Conservation (phyloP, 2,113 vertebrate genomes). For the Mesembrinibis cayennensis region DNA sequence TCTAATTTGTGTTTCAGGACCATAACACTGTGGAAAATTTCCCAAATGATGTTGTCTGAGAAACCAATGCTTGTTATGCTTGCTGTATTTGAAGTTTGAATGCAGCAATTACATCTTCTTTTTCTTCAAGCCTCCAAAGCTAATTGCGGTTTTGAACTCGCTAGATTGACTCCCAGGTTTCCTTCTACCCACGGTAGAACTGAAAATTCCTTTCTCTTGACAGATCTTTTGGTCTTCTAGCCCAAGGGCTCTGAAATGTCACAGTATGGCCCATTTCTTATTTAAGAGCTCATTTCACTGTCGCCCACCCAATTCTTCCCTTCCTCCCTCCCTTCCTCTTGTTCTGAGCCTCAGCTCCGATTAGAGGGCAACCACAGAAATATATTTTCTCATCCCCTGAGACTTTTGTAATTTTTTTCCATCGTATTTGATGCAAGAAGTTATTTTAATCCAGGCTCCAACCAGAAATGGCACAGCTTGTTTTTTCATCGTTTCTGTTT, state of each 20-base stretch:
- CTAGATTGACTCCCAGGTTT: neutral
- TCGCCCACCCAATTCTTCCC: neutral
- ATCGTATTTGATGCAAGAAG: neutral
- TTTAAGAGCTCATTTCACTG: slow-evolving; percentile 12
- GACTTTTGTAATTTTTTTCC: neutral
- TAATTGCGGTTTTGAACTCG: neutral
- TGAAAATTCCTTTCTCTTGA: slow-evolving; percentile 49
- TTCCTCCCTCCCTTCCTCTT: neutral
- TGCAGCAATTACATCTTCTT: slow-evolving; percentile 5
- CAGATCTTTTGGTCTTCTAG: slow-evolving; percentile 45
- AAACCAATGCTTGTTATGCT: neutral
- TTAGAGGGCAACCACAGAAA: neutral
- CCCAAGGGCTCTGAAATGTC: slow-evolving; percentile 36
- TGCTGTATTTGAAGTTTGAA: neutral
- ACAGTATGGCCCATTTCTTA: slow-evolving; percentile 4
- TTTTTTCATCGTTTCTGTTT: neutral
- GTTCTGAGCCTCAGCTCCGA: neutral
- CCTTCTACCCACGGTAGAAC: neutral
- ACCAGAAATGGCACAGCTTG: neutral
- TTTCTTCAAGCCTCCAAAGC: slow-evolving; percentile 12
- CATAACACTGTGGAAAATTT: slow-evolving; percentile 20
- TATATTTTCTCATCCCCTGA: neutral
- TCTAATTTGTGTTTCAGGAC: slow-evolving; percentile 30
- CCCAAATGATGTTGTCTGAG: slow-evolving; percentile 29
- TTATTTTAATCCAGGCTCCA: neutral